These are phyloP conservation scores for Acromyrmex heyeri DNA, from an alignment of 1,140 invertebrate genomes.

Conservation along the genomic window DNA sequence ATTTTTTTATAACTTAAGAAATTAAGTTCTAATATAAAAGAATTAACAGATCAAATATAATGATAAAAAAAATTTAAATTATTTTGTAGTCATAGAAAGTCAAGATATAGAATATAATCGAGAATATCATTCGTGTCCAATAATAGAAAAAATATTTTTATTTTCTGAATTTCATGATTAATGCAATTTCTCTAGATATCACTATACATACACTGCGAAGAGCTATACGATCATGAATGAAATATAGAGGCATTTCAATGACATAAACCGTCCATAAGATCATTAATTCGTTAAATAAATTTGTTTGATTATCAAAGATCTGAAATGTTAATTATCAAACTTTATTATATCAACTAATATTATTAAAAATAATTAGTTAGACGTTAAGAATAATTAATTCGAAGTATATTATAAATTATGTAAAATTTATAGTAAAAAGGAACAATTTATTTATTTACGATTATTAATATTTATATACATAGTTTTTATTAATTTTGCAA, in stretches of 20 bases:
- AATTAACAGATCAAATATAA: neutral
- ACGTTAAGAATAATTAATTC: neutral
- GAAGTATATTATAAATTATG: neutral
- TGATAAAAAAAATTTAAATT: neutral
- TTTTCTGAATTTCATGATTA: neutral
- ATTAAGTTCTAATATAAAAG: neutral
- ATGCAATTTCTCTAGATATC: neutral
- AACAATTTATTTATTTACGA: neutral
- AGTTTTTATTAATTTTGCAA: neutral
- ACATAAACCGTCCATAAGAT: neutral
- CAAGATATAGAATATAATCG: neutral
- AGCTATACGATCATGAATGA: neutral
- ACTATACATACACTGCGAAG: neutral
- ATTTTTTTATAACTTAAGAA: neutral
- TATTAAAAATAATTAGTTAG: neutral
- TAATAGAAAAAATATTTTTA: neutral
- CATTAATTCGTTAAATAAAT: neutral
- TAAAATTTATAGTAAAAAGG: neutral
- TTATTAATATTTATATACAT: neutral
- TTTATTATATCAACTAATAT: neutral
- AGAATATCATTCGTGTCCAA: neutral
- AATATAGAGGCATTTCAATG: neutral
- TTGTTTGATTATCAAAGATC: neutral
- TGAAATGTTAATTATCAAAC: neutral
- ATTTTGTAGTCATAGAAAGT: neutral